A percentile compares a stretch with the other conserved stretches of the same genome.
phyloP scores from a whole-genome alignment of 2,888 invertebrate genomes.

The Phasia obesa region DNA sequence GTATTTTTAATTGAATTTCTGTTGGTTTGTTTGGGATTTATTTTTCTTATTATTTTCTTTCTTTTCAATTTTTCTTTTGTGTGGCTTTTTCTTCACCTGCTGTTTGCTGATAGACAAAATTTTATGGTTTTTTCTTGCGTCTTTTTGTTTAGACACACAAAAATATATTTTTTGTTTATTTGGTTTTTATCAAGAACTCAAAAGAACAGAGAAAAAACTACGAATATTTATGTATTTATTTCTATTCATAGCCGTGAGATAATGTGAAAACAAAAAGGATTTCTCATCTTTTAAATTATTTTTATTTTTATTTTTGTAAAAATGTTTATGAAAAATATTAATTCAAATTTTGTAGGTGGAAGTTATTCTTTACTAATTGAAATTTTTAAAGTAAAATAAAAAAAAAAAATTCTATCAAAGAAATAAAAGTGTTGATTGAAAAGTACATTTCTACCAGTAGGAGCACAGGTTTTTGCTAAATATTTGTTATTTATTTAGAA shows the following conservation, averaged over 20 bases:
- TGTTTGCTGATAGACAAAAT: conserved; percentile 19
- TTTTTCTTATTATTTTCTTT: conserved; percentile 31
- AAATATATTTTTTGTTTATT: conserved; percentile 30
- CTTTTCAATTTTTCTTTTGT: conserved; percentile 12
- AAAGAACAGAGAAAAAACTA: conserved; percentile 1
- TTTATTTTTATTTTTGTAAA: conserved; percentile 1
- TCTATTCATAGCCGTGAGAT: conserved; percentile 67
- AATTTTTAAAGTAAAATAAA: too few relatives aligned
- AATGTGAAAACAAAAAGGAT: conserved; percentile 20
- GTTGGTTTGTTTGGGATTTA: conserved; percentile 13
- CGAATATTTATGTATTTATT: conserved; percentile 25
- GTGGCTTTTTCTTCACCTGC: conserved; percentile 32
- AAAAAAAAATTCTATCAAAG: too few relatives aligned
- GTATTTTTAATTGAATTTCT: conserved; percentile 4
- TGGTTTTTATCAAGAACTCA: not conserved
- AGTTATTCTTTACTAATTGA: too few relatives aligned
- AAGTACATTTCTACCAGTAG: too few relatives aligned
- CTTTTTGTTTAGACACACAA: conserved; percentile 5
- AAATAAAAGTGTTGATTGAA: too few relatives aligned
- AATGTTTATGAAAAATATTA: too few relatives aligned
- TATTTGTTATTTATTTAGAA: too few relatives aligned
- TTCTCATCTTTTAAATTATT: conserved; percentile 35
- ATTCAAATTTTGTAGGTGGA: too few relatives aligned
- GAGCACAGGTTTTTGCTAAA: too few relatives aligned
- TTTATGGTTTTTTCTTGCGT: conserved; percentile 15